phyloP scores from a whole-genome alignment of 2,888 invertebrate species.

The Caenorhabditis japonica region DNA sequence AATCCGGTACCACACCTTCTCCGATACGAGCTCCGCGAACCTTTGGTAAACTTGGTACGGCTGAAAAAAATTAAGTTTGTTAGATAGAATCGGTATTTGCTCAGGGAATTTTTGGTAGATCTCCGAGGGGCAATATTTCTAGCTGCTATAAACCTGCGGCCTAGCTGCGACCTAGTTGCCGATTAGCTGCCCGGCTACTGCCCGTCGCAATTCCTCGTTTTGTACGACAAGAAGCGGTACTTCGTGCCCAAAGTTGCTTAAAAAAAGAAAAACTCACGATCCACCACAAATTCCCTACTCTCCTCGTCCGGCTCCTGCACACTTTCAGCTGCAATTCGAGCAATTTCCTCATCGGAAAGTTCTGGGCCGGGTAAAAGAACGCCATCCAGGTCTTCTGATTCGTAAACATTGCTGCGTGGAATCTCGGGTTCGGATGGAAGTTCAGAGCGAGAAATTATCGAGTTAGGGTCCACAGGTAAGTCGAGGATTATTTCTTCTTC shows the following conservation, averaged over 20 bases:
- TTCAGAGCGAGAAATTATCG: conserved; percentile 6
- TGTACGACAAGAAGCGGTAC: no score
- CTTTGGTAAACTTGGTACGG: not conserved
- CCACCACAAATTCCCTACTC: not conserved
- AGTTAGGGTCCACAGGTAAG: conserved; percentile 9
- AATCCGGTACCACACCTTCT: not conserved
- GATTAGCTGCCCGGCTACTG: no score
- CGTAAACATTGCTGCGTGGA: not conserved
- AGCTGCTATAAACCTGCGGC: no score
- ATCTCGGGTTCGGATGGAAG: conserved; percentile 2
- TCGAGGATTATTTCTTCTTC: not conserved
- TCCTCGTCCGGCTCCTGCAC: conserved; percentile 2
- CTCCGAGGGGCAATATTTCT: no score
- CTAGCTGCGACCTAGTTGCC: no score
- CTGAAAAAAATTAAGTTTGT: not conserved
- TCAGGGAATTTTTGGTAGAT: no score
- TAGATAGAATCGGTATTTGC: no score
- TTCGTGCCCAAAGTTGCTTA: no score
- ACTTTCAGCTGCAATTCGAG: conserved; percentile 18
- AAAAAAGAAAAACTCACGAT: no score
- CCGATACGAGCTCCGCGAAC: not conserved
- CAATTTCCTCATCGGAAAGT: conserved; percentile 21
- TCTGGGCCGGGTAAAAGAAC: conserved; percentile 14
- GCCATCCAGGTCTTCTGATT: conserved; percentile 9
- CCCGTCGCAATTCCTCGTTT: no score